Evolutionary conservation across 2,888 invertebrate genomes (phyloP).

Genomic region (Diaphora mendica): DNA sequence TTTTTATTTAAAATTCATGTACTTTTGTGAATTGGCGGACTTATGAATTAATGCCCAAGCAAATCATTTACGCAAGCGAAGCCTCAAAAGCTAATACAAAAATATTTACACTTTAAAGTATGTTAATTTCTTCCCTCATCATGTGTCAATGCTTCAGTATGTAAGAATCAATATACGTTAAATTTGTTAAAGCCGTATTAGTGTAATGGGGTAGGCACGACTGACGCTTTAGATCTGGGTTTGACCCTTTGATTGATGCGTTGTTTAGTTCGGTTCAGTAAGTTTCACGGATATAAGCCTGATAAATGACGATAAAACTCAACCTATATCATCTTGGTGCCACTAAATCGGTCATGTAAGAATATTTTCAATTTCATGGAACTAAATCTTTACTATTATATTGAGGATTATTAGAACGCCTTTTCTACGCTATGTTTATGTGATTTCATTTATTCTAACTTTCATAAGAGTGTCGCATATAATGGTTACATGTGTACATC

Average conservation of each 20-base stretch:
- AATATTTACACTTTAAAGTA: neutral
- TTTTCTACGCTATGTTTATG: neutral
- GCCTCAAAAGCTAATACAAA: neutral
- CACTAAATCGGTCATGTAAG: neutral
- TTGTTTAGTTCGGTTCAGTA: slow-evolving; percentile 21
- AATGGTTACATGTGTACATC: too few species aligned
- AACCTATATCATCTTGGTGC: slow-evolving; percentile 20
- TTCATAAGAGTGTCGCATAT: neutral
- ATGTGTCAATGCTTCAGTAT: neutral
- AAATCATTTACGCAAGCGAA: neutral
- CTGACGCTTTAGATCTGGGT: slow-evolving; percentile 22
- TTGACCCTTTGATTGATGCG: slow-evolving; percentile 27
- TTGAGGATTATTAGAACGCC: neutral
- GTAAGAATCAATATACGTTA: slow-evolving; percentile 10
- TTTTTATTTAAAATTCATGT: too few species aligned
- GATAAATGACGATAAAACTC: slow-evolving; percentile 26
- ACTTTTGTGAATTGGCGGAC: too few species aligned
- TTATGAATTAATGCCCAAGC: too few species aligned
- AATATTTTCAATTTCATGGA: neutral
- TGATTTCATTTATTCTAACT: neutral
- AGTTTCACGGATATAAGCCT: slow-evolving; percentile 24
- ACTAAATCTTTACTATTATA: neutral
- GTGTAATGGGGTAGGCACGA: slow-evolving; percentile 22
- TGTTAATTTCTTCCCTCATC: neutral
- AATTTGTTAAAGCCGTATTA: slow-evolving; percentile 20